phyloP scores from a whole-genome alignment of 2,797 vertebrate species.

The Telmatherina bonti region DNA sequence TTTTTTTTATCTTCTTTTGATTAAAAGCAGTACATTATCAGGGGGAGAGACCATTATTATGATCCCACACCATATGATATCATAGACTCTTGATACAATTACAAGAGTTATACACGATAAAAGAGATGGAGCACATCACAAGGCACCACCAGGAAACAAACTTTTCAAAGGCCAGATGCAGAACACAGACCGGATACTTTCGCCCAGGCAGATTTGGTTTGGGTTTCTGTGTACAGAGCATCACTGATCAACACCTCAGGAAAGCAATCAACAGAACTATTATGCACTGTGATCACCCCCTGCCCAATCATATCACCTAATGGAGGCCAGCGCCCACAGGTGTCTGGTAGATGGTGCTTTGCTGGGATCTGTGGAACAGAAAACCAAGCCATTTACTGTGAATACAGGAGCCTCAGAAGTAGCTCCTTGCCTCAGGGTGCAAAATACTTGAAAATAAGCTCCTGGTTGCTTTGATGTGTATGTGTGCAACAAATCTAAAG shows the following conservation, averaged over 20 bases:
- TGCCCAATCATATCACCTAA: constrained; percentile 52
- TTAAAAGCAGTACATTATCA: neutral
- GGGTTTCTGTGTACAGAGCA: constrained; percentile 72
- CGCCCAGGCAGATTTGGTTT: constrained; percentile 51
- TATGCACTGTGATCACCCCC: constrained; percentile 72
- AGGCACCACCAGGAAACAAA: constrained; percentile 62
- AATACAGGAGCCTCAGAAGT: constrained; percentile 80
- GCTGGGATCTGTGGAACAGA: constrained; percentile 76
- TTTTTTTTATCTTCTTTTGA: neutral
- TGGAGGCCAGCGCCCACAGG: constrained; percentile 64
- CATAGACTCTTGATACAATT: constrained; percentile 32
- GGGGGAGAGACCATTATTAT: constrained; percentile 1
- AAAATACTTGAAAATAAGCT: constrained; percentile 86
- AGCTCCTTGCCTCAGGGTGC: constrained; percentile 79
- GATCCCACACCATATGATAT: constrained; percentile 9
- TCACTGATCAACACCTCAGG: constrained; percentile 80
- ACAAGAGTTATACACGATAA: constrained; percentile 31
- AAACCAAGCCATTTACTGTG: constrained; percentile 84
- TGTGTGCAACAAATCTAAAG: constrained; percentile 81
- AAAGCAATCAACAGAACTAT: constrained; percentile 81
- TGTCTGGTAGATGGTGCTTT: constrained; percentile 74
- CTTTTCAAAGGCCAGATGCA: constrained; percentile 67
- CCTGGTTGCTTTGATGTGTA: constrained; percentile 85
- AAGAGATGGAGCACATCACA: constrained; percentile 55
- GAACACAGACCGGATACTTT: constrained; percentile 50